phyloP scores from a whole-genome alignment of 1,140 invertebrate species.

The Centruroides sculpturatus region DNA sequence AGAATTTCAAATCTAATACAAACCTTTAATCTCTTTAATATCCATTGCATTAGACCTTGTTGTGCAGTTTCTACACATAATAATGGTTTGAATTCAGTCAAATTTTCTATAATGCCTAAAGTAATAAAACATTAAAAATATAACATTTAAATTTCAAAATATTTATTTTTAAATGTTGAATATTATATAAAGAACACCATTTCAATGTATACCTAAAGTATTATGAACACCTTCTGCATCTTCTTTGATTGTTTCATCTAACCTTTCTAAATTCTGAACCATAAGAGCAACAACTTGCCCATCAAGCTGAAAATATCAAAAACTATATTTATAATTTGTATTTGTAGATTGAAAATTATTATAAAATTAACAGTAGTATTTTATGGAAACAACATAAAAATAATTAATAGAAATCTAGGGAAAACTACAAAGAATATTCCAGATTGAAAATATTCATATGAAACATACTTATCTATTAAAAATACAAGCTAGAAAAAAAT shows the following conservation, averaged over 20 bases:
- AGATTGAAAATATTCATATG: too few relatives aligned
- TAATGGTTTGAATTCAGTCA: slow-evolving; percentile 66
- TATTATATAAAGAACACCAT: neutral
- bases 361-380: too few relatives aligned
- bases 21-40: slow-evolving; percentile 59
- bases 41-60: slow-evolving; percentile 82
- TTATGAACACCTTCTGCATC: slow-evolving; percentile 95
- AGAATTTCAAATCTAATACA: neutral
- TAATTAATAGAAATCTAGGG: too few relatives aligned
- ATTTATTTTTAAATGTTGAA: neutral
- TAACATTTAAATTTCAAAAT: too few relatives aligned
- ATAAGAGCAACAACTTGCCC: slow-evolving; percentile 82
- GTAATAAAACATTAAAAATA: neutral
- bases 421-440: too few relatives aligned
- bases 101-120: slow-evolving; percentile 35
- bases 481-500: too few relatives aligned
- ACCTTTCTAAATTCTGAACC: slow-evolving; percentile 79
- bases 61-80: slow-evolving; percentile 59
- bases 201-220: slow-evolving; percentile 49
- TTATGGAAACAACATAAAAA: too few relatives aligned
- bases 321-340: too few relatives aligned
- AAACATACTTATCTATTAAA: too few relatives aligned
- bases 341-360: too few relatives aligned
- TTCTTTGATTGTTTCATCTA: slow-evolving; percentile 88
- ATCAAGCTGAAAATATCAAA: slow-evolving; percentile 56